Conservation (phyloP, 1,140 invertebrate genomes). For the Paraescarpia echinospica region DNA sequence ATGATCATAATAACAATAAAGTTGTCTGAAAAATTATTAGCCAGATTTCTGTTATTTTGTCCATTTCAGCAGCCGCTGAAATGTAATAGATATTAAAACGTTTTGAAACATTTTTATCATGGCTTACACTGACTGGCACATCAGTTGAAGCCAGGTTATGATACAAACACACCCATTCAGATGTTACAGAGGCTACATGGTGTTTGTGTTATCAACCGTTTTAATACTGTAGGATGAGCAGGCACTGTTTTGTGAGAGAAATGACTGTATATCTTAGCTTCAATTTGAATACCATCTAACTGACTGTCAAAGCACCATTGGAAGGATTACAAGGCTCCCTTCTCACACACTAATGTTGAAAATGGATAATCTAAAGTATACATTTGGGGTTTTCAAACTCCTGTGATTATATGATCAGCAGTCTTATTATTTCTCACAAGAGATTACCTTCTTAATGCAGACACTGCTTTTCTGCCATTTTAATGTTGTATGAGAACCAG, state of each 20-base stretch:
- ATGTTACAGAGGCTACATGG: background rate
- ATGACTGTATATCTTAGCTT: background rate
- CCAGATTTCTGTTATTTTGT: background rate
- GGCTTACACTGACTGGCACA: background rate
- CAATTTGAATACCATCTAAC: background rate
- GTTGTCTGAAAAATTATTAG: background rate
- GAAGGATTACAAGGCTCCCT: background rate
- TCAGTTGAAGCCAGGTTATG: background rate
- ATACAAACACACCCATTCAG: background rate
- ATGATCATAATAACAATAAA: too few relatives aligned
- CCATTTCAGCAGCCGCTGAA: background rate
- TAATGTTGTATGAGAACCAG: too few relatives aligned
- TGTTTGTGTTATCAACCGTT: too few relatives aligned
- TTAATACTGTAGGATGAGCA: background rate
- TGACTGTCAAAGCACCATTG: background rate
- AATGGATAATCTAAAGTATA: background rate
- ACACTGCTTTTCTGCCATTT: too few relatives aligned
- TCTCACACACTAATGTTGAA: background rate
- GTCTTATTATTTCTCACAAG: too few relatives aligned
- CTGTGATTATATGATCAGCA: too few relatives aligned
- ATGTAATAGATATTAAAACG: background rate
- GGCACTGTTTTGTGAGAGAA: background rate
- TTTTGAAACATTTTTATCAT: background rate
- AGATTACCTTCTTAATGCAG: too few relatives aligned
- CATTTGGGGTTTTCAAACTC: background rate